These are phyloP conservation scores for Atrichornis clamosus DNA, from an alignment of 2,113 vertebrate species.

Conservation along the genomic window DNA sequence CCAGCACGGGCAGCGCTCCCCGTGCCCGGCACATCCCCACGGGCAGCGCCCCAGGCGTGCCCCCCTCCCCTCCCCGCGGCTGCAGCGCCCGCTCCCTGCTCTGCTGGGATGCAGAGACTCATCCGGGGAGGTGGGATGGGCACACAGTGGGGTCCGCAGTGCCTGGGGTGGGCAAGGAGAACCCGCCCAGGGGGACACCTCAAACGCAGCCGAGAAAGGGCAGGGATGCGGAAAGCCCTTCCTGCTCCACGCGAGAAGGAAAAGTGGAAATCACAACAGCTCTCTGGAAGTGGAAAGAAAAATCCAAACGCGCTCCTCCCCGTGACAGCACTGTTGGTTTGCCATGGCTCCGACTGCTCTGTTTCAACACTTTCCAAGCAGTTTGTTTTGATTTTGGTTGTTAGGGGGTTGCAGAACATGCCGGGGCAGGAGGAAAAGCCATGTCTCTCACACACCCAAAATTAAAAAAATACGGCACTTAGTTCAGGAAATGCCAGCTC, in stretches of 20 bases:
- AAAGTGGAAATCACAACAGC: not conserved
- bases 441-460: not conserved
- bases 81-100: not conserved
- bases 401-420: not conserved
- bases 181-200: accelerated
- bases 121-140: not conserved
- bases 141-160: not conserved
- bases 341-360: accelerated
- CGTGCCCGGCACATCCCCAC: not conserved
- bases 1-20: accelerated
- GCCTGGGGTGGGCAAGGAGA: not conserved
- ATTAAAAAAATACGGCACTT: not conserved
- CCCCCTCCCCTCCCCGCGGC: not conserved
- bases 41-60: not conserved
- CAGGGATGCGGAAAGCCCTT: not conserved
- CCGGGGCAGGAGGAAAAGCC: not conserved
- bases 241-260: accelerated
- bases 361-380: not conserved
- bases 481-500: not conserved
- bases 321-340: accelerated
- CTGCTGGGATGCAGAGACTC: not conserved
- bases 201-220: not conserved
- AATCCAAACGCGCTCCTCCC: not conserved
- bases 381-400: not conserved
- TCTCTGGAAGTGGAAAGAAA: not conserved